Base-by-base conservation (phyloP, 2,113 vertebrate species). In the Microtus pennsylvanicus region DNA sequence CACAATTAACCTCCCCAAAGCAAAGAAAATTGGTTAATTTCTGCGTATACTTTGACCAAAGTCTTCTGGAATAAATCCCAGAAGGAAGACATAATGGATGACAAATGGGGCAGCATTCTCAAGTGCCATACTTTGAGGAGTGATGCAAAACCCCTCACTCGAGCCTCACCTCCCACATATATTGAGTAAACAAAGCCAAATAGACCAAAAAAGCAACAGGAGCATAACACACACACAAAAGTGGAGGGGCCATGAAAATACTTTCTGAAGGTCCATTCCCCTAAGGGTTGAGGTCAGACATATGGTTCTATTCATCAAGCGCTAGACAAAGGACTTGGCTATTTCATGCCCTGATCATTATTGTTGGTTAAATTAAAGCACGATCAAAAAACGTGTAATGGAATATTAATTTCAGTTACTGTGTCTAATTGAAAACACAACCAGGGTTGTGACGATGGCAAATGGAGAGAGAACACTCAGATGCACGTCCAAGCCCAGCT, bases 401-500 rank as follows among this genome's bases (percentile, higher is more conserved):
- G 83, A 96, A 85, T 96, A 95, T 77, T 98, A 98, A 97, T 97
- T 97, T 97, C 93, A 94, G 95, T 97, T 94, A 96, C 97, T 96
- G 35, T 63, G 78, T 92, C 58, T 93, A 97, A 96, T 95, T 85
- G 85, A 96, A 97, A 96, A 81, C 78, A 65, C 76, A 76, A 55
- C 69, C 81, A 52, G 77, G 92, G 69, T 92, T 95, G 89, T 96
- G 81, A 87, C 93, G 93, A n/a, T 83, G 58, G 90, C 90, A 92
- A 96, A 69, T 26, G 77, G 17, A 97, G 61, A 47, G 89, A 96
- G 96, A 92, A 69, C 42, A 90, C 2, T 3, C 33, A 95, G 97
- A 89, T 5, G 13, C 93, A 93, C 2, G 42, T 95, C 95, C 94
- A 95, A 93, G 12, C 67, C 88, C 95, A 95, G 35, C 72, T 93